Conservation (phyloP, 2,797 vertebrate genomes). For the Poecilia gillii region DNA sequence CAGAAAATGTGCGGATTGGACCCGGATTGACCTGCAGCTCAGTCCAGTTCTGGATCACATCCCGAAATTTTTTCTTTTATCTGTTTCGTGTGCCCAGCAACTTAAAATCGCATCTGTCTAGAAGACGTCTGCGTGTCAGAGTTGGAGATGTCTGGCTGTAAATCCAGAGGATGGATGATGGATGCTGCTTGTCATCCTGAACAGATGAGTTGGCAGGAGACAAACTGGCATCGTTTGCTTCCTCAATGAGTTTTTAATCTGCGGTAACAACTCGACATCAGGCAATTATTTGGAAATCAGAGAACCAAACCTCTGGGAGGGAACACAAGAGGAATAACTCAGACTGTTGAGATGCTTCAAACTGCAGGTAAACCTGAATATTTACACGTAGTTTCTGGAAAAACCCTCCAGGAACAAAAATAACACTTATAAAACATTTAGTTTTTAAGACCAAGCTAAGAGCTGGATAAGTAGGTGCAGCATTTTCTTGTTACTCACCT, state of each 20-base stretch:
- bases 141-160: slow-evolving; percentile 37
- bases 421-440: not conserved
- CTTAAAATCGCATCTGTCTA: slow-evolving; percentile 34
- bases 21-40: not conserved
- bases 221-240: slow-evolving; percentile 51
- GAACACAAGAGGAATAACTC: slow-evolving; percentile 16
- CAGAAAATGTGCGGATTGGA: not conserved
- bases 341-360: slow-evolving; percentile 22
- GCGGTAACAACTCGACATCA: slow-evolving; percentile 64
- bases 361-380: not conserved
- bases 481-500: not conserved
- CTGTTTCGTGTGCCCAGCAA: slow-evolving; percentile 13
- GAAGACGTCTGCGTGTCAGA: slow-evolving; percentile 33
- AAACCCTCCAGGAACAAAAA: not conserved
- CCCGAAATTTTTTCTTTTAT: slow-evolving; percentile 6
- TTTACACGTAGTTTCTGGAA: not conserved
- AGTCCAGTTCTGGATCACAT: not conserved
- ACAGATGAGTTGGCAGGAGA: slow-evolving; percentile 72
- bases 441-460: not conserved
- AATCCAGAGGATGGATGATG: slow-evolving; percentile 68
- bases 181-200: slow-evolving; percentile 68
- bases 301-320: slow-evolving; percentile 28
- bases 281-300: slow-evolving; percentile 55
- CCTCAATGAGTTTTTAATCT: slow-evolving; percentile 73
- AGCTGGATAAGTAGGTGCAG: not conserved